phyloP scores from a whole-genome alignment of 2,113 vertebrate species.

The Spea bombifrons region DNA sequence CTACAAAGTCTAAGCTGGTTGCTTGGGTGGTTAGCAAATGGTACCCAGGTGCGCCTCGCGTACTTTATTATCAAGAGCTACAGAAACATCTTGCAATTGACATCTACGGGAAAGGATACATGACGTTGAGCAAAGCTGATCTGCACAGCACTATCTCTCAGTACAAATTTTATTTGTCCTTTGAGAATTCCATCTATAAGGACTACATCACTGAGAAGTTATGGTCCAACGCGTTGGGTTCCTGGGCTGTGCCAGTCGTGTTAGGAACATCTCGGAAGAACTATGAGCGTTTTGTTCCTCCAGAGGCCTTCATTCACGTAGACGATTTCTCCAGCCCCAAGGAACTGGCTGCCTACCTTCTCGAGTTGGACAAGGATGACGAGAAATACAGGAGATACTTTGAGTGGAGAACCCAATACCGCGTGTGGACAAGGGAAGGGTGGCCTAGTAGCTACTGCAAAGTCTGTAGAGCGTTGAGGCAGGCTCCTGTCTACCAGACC shows the following conservation, averaged over 20 bases:
- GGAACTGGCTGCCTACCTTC: slow-evolving; percentile 58
- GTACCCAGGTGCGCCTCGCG: slow-evolving; percentile 49
- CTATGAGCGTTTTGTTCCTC: slow-evolving; percentile 60
- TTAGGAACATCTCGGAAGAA: slow-evolving; percentile 59
- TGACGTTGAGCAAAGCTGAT: slow-evolving; percentile 18
- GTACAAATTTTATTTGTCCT: slow-evolving; percentile 66
- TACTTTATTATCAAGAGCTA: slow-evolving; percentile 54
- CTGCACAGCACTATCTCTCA: slow-evolving; percentile 23
- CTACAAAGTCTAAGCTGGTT: slow-evolving; percentile 47
- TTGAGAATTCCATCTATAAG: slow-evolving; percentile 63
- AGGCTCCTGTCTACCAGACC: slow-evolving; percentile 29
- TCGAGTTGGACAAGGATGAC: slow-evolving; percentile 52
- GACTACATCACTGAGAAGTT: slow-evolving; percentile 72
- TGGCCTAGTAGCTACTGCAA: slow-evolving; percentile 53
- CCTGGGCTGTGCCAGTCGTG: slow-evolving; percentile 62
- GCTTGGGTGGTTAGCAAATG: slow-evolving; percentile 66
- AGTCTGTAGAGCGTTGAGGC: slow-evolving; percentile 53
- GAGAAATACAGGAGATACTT: slow-evolving; percentile 57
- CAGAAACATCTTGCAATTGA: slow-evolving; percentile 54
- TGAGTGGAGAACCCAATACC: slow-evolving; percentile 56
- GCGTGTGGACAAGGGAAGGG: slow-evolving; percentile 46
- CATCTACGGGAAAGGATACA: slow-evolving; percentile 56
- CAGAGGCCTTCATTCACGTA: slow-evolving; percentile 68
- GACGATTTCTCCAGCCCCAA: slow-evolving; percentile 59
- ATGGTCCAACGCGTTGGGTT: slow-evolving; percentile 62